These are phyloP conservation scores for Alviniconcha marisindica DNA, from an alignment of 1,140 invertebrate genomes.

Conservation along the genomic window DNA sequence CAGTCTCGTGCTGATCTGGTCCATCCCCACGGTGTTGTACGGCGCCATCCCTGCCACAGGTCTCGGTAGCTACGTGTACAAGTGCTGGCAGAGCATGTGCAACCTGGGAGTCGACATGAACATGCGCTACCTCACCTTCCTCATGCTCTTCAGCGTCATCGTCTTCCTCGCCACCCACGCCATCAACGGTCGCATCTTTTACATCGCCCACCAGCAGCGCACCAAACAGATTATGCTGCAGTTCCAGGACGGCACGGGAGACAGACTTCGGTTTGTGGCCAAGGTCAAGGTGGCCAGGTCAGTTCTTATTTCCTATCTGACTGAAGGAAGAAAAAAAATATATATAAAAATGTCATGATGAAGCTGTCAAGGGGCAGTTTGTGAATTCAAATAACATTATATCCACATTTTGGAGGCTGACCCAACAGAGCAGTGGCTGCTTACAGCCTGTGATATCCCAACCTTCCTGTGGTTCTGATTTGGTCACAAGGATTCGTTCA, in stretches of 20 bases:
- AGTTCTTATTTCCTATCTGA: not conserved
- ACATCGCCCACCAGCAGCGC: not conserved
- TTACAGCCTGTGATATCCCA: no score
- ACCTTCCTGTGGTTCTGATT: no score
- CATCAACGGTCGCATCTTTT: constrained; percentile 14
- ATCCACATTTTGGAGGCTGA: no score
- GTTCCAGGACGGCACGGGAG: not conserved
- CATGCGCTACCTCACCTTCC: constrained; percentile 25
- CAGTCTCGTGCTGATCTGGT: not conserved
- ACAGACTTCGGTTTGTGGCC: not conserved
- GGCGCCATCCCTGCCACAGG: not conserved
- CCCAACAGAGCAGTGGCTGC: no score
- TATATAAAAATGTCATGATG: no score
- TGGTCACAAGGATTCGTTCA: no score
- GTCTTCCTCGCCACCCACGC: constrained; percentile 27
- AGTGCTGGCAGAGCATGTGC: constrained; percentile 33
- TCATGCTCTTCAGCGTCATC: not conserved
- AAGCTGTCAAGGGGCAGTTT: no score
- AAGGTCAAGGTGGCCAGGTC: not conserved
- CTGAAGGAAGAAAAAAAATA: no score
- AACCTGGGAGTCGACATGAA: not conserved
- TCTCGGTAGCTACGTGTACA: constrained; percentile 10
- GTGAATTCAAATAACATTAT: no score
- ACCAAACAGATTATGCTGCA: not conserved
- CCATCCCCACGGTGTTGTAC: not conserved